phyloP scores from a whole-genome alignment of 2,113 vertebrate genomes.

The Mobula birostris region DNA sequence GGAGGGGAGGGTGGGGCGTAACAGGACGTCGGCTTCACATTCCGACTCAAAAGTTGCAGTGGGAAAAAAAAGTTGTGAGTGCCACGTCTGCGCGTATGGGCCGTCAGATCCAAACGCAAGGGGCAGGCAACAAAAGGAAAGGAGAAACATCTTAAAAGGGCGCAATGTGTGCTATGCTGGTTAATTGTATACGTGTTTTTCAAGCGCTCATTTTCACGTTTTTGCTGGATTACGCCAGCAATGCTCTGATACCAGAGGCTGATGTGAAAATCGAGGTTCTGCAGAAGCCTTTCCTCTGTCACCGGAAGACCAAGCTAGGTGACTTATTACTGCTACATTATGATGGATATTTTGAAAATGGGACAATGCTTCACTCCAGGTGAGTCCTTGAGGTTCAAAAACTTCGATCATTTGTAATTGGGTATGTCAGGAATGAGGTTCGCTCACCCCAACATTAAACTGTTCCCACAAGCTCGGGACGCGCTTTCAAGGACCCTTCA shows the following conservation, averaged over 20 bases:
- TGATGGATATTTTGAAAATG: slow-evolving; percentile 78
- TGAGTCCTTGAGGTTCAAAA: slow-evolving; percentile 30
- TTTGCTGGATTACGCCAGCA: slow-evolving; percentile 51
- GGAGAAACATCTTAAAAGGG: no score
- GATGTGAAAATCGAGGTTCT: slow-evolving; percentile 85
- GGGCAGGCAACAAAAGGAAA: no score
- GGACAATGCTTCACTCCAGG: slow-evolving; percentile 87
- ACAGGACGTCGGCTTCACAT: not conserved
- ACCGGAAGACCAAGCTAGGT: slow-evolving; percentile 76
- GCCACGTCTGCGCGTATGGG: not conserved
- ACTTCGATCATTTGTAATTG: not conserved
- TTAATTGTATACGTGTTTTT: slow-evolving; percentile 21
- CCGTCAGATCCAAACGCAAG: not conserved
- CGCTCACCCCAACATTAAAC: no score
- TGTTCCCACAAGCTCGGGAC: no score
- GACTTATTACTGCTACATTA: slow-evolving; percentile 87
- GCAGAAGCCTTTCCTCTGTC: slow-evolving; percentile 80
- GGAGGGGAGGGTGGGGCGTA: not conserved
- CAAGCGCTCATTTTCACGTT: slow-evolving; percentile 49
- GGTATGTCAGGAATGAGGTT: not conserved
- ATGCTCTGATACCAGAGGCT: slow-evolving; percentile 75
- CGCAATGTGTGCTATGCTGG: not conserved
- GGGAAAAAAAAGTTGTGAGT: not conserved
- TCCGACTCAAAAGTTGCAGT: not conserved
- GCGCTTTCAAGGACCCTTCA: no score